Evolutionary conservation across 53 echinoderm and acorn worm genomes (phyloP), one percentile per base, ranked within the genome.

Genomic region (Echinometra lucunter): DNA sequence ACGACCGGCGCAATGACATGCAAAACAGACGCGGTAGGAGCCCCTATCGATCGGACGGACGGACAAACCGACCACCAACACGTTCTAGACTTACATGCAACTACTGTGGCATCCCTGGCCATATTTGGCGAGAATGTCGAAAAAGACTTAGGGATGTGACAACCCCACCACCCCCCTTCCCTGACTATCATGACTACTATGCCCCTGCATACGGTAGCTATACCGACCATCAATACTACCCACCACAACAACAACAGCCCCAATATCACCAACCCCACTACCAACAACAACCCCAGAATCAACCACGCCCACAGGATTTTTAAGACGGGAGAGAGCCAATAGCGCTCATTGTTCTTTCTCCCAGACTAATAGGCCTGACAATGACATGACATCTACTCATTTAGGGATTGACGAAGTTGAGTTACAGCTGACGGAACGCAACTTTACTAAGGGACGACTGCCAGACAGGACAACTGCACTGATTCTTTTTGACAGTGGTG

Each of bases 401-500:
- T 88, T 88, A 88, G 88, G 88, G 6, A 44, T 18, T 17, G 91
- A 91, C 2, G 91, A 91, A 30, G 91, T 91, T 6, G 91, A 94
- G 25, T 35, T 94, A 37, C 42, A 88, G 19, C 49, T 94, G 30
- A 88, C 28, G 44, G 67, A 67, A 53, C 55, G 82, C 45, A 95
- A 91, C 56, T 92, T 83, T 85, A 66, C 74, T 34, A 58, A 38
- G 63, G 95, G 95, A 74, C 47, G 49, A 42, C 63, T 95, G n/a
- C 57, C 66, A 2, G 60, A 58, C 89, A 80, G 95, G 21, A 95
- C 94, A 28, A 58, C 37, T 2, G 38, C 94, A 28, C 87, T 95
- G 0, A 25, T 94, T 35, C 44, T 94, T 11, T 95, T 95, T 87
- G 95, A 95, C 28, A 95, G 95, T 75, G 95, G 95, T 74, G 94